These are phyloP conservation scores for Macrocentrus cingulum DNA, from an alignment of 1,140 invertebrate genomes.

Conservation along the genomic window DNA sequence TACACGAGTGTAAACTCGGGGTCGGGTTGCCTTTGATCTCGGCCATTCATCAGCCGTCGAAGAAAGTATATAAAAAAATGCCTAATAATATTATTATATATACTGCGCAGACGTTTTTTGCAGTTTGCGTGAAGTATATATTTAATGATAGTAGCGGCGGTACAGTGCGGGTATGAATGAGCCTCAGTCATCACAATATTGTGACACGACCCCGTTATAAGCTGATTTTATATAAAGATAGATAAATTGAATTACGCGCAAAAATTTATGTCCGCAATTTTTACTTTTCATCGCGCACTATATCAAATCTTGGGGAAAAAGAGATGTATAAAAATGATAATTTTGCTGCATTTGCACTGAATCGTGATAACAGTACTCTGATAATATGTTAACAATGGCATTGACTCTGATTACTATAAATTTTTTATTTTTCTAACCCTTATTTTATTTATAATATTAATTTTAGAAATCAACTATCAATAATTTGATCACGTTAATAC, in stretches of 20 bases:
- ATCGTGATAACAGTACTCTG: no score
- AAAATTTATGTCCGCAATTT: neutral
- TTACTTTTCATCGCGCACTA: neutral
- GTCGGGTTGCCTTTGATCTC: slow-evolving; percentile 54
- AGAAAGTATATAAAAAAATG: slow-evolving; percentile 40
- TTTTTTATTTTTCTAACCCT: no score
- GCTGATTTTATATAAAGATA: neutral
- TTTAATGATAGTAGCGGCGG: slow-evolving; percentile 9
- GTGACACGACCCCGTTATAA: neutral
- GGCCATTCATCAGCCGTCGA: slow-evolving; percentile 51
- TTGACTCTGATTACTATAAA: no score
- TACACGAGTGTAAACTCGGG: slow-evolving; percentile 59
- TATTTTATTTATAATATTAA: no score
- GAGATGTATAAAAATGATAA: no score
- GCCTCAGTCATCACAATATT: neutral
- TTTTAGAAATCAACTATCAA: no score
- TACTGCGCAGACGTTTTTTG: slow-evolving; percentile 25
- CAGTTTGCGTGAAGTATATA: neutral
- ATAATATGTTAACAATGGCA: no score
- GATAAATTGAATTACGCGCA: no score
- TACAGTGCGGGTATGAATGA: neutral
- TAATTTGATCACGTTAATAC: no score
- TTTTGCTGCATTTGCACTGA: no score
- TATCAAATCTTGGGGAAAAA: no score
- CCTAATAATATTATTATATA: slow-evolving; percentile 57